phyloP scores from a whole-genome alignment of 2,113 vertebrate genomes.

The Coturnix japonica region DNA sequence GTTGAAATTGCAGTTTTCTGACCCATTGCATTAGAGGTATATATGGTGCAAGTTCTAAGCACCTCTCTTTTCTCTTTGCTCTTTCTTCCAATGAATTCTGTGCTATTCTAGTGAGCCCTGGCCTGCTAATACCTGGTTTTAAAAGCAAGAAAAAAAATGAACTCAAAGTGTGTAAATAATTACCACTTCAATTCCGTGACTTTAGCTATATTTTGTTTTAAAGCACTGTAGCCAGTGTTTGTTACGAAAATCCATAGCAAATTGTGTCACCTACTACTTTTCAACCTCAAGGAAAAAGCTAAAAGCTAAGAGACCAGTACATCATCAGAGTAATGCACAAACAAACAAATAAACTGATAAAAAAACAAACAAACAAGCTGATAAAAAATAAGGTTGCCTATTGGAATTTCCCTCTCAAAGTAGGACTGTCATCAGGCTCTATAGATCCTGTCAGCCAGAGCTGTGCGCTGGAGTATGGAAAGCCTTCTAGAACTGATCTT shows the following conservation, averaged over 20 bases:
- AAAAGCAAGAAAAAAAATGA: neutral
- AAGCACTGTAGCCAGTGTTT: neutral
- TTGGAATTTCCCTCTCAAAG: neutral
- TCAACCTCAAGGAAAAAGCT: constrained; percentile 7
- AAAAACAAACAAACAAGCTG: neutral
- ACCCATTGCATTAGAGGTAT: neutral
- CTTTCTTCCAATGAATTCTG: neutral
- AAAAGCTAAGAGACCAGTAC: neutral
- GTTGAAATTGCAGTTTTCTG: neutral
- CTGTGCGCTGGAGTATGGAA: neutral
- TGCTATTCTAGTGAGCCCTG: neutral
- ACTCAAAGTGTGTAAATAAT: neutral
- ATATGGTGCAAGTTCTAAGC: neutral
- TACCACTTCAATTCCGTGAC: neutral
- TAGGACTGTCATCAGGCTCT: neutral
- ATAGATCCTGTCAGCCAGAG: neutral
- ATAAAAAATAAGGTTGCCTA: neutral
- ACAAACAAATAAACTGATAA: neutral
- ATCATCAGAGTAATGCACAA: neutral
- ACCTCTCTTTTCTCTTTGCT: neutral
- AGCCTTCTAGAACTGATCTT: neutral
- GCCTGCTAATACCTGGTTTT: neutral
- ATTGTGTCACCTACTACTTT: neutral
- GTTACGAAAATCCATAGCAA: neutral
- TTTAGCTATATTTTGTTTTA: neutral